phyloP scores from a whole-genome alignment of 2,888 invertebrate species.

The Zootermopsis nevadensis region DNA sequence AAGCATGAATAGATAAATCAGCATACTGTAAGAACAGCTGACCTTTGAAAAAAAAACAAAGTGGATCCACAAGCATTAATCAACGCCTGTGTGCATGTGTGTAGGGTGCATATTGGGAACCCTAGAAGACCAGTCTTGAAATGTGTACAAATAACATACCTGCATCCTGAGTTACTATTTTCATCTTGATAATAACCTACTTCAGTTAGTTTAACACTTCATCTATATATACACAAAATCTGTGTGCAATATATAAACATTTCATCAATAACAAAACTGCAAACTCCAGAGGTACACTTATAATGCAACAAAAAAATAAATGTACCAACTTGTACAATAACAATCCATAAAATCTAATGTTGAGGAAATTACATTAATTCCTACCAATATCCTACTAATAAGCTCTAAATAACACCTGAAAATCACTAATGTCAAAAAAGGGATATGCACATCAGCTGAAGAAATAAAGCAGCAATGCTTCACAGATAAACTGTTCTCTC shows the following conservation, averaged over 20 bases:
- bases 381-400: not conserved
- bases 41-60: conserved; percentile 19
- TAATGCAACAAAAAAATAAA: not conserved
- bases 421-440: not conserved
- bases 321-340: not conserved
- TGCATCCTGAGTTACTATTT: not conserved
- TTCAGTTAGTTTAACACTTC: not conserved
- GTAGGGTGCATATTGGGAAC: not conserved
- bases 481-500: conserved; percentile 7
- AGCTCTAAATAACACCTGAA: not conserved
- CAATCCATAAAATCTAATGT: not conserved
- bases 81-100: conserved; percentile 9
- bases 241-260: no score
- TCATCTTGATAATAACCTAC: not conserved
- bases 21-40: conserved; percentile 23
- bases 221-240: no score
- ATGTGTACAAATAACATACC: not conserved
- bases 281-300: not conserved
- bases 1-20: not conserved
- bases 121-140: not conserved
- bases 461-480: not conserved
- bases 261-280: not conserved
- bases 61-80: conserved; percentile 29
- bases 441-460: conserved; percentile 9
- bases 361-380: not conserved